Base-by-base conservation (phyloP, 2,888 invertebrate species). In the Conistra vaccinii region DNA sequence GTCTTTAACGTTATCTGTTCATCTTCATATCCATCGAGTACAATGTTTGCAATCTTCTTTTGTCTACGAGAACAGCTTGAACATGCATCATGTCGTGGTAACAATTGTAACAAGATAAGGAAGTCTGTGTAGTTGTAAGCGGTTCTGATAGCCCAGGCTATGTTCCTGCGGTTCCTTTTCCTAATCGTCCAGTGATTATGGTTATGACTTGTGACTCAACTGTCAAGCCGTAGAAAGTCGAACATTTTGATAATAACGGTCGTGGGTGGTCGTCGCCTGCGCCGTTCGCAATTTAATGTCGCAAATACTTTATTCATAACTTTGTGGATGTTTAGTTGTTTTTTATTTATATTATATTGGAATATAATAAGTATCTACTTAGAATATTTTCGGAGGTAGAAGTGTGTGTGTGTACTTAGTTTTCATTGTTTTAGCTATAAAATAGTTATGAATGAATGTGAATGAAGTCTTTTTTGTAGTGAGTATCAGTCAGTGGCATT, bases 211-310 rank as follows among this genome's bases (percentile, higher is more conserved):
- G 70, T 71, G 53, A 42, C 20, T 71, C 12, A 45, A 29, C 5
- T 48, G 48, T 48, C 48, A n/a, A 75, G 6, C 23, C 14, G 76
- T 42, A 61, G 51, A 75, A 75, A 73, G 75, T 53, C 23, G 39
- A 73, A 53, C 5, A 42, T 60, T 60, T 75, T 42, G 26, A 42
- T 42, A 75, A 23, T 6, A 75, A 57, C 72, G 14, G 51, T 75
- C 20, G n/a, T n/a, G 10, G 2, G 39, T 45, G 45, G 12, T 35
- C 26, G 32, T 4, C 23, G 23, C 61, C 29, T 60, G 42, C 29
- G 32, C 32, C 51, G 48, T 26, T 72, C 26, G 12, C 17, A 29
- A n/a, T 60, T 73, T 32, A 26, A 42, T 60, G 26, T 32, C 42
- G 32, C 32, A 42, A 73, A 73, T 42, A 32, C 61, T 60, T 53